These are phyloP conservation scores for Lacerta viridis DNA, from an alignment of 2,797 vertebrate species.

Conservation along the genomic window DNA sequence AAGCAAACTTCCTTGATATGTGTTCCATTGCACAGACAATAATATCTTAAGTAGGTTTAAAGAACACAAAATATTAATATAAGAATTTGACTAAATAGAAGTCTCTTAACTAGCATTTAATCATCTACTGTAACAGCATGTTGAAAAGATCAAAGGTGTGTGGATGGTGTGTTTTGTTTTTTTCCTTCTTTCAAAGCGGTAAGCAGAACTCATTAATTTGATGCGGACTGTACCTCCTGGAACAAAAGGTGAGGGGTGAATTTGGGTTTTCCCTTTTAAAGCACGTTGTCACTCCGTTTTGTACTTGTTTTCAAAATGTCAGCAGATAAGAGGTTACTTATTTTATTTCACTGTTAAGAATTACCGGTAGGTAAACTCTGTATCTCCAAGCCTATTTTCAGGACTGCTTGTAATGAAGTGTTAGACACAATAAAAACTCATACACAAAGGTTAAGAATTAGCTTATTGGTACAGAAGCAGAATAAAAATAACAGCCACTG, in stretches of 20 bases:
- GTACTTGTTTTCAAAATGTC: not conserved
- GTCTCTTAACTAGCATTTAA: not conserved
- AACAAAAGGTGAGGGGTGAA: not conserved
- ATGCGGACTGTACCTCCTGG: not conserved
- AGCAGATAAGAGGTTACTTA: not conserved
- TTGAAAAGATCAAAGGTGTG: not conserved
- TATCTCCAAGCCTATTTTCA: not conserved
- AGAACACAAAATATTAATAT: slow-evolving; percentile 3
- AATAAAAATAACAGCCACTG: too few species aligned
- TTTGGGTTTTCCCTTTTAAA: not conserved
- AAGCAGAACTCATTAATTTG: not conserved
- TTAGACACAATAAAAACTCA: too few species aligned
- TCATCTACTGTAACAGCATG: not conserved
- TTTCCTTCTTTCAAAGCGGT: not conserved
- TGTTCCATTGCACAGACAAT: not conserved
- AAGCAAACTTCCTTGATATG: not conserved
- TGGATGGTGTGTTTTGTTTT: not conserved
- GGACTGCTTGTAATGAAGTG: too few species aligned
- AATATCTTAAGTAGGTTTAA: not conserved
- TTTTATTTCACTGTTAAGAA: not conserved
- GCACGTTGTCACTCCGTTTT: not conserved
- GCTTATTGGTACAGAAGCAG: too few species aligned
- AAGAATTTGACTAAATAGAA: not conserved
- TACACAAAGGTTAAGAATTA: too few species aligned
- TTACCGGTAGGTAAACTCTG: not conserved